Evolutionary conservation across 2,113 vertebrate species (phyloP).

Genomic region (Polypterus senegalus): DNA sequence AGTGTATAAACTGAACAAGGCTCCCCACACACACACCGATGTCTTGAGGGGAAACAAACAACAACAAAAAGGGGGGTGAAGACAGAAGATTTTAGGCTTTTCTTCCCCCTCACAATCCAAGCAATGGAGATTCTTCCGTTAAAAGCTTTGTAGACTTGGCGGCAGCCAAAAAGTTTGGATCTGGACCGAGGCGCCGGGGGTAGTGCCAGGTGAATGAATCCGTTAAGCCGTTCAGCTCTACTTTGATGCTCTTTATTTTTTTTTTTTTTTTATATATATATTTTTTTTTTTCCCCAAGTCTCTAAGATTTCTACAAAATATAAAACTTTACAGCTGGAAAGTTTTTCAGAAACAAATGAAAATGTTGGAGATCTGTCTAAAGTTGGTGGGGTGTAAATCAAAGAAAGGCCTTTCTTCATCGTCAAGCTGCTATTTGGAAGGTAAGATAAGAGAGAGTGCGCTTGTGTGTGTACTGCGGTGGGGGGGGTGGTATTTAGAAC

Average conservation of each 20-base stretch:
- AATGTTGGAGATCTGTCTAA: conserved; percentile 98
- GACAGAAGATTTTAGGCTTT: too few relatives aligned
- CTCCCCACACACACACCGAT: too few relatives aligned
- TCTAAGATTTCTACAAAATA: too few relatives aligned
- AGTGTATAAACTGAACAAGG: too few relatives aligned
- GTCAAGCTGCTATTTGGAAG: conserved; percentile 94
- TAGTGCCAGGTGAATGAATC: background rate
- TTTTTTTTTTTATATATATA: background rate
- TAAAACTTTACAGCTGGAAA: too few relatives aligned
- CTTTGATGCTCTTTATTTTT: background rate
- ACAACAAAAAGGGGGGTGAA: too few relatives aligned
- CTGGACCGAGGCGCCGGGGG: conserved; percentile 10
- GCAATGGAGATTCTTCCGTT: conserved; percentile 43
- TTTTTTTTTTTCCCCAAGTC: background rate
- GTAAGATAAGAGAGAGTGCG: conserved; percentile 46
- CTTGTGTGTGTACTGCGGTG: background rate
- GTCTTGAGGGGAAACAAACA: too few relatives aligned
- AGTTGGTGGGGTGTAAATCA: conserved; percentile 97
- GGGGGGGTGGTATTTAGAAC: background rate
- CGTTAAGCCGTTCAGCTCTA: too few relatives aligned
- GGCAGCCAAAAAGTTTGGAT: conserved; percentile 17
- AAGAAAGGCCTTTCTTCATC: conserved; percentile 94
- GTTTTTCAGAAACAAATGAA: conserved; percentile 63
- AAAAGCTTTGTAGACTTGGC: conserved; percentile 36
- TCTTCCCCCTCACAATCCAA: conserved; percentile 23